These are phyloP conservation scores for Myiozetetes cayanensis DNA, from an alignment of 2,113 vertebrate species.

Conservation along the genomic window DNA sequence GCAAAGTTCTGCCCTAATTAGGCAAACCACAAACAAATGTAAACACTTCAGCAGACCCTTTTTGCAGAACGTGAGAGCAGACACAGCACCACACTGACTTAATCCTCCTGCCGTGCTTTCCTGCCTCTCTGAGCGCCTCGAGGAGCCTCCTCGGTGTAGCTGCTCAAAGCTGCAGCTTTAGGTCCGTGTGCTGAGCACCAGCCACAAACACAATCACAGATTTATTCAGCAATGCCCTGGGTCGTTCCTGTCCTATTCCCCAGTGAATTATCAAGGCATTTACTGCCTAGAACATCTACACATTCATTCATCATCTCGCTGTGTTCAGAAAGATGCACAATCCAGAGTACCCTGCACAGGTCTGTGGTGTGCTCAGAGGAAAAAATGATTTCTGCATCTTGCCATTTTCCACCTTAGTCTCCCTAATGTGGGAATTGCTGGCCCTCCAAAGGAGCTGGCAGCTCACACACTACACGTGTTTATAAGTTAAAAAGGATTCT, in stretches of 20 bases:
- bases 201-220: background rate
- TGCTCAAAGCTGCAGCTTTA: background rate
- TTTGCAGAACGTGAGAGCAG: background rate
- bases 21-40: conserved; percentile 6
- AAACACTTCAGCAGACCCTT: background rate
- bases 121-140: accelerated
- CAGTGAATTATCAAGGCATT: background rate
- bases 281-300: background rate
- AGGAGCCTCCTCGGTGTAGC: accelerated
- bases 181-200: background rate
- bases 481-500: background rate
- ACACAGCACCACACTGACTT: background rate
- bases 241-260: background rate
- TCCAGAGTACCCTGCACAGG: background rate
- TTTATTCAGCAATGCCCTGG: background rate
- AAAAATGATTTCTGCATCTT: background rate
- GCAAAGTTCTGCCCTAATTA: conserved; percentile 27
- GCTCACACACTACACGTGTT: background rate
- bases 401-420: background rate
- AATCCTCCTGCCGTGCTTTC: background rate
- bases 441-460: background rate
- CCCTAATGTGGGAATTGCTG: background rate
- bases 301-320: background rate
- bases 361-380: background rate
- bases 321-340: background rate